These are phyloP conservation scores for Carduelis carduelis DNA, from an alignment of 2,797 vertebrate genomes.

Conservation along the genomic window DNA sequence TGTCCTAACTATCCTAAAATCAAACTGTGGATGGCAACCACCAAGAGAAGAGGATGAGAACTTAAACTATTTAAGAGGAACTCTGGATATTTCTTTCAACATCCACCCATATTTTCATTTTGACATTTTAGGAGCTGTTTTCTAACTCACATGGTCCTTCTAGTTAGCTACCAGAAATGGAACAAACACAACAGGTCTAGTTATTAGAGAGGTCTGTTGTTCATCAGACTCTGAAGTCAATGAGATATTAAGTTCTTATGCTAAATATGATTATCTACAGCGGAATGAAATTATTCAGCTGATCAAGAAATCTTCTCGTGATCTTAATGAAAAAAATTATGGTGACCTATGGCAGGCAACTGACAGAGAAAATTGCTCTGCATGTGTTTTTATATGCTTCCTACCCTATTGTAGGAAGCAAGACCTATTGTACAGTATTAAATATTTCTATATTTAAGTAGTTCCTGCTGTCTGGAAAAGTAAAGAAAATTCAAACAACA, in stretches of 20 bases:
- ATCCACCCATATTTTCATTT: neutral
- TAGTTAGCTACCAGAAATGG: neutral
- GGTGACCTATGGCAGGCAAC: neutral
- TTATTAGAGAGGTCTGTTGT: neutral
- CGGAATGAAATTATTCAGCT: neutral
- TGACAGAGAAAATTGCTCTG: neutral
- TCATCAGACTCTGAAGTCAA: neutral
- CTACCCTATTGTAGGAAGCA: neutral
- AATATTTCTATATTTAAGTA: neutral
- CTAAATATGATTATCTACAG: conserved; percentile 4
- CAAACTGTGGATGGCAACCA: neutral
- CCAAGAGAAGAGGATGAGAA: neutral
- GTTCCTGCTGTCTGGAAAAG: neutral
- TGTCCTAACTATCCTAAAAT: neutral
- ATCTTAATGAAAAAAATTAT: neutral
- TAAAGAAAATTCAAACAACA: neutral
- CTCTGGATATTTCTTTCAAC: neutral
- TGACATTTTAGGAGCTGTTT: neutral
- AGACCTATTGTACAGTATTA: neutral
- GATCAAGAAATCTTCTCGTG: neutral
- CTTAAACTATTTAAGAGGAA: neutral
- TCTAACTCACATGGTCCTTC: neutral
- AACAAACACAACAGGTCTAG: neutral
- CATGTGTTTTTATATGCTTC: neutral
- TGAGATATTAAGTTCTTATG: neutral